phyloP scores from a whole-genome alignment of 1,140 invertebrate species.

The Brachionus manjavacas region DNA sequence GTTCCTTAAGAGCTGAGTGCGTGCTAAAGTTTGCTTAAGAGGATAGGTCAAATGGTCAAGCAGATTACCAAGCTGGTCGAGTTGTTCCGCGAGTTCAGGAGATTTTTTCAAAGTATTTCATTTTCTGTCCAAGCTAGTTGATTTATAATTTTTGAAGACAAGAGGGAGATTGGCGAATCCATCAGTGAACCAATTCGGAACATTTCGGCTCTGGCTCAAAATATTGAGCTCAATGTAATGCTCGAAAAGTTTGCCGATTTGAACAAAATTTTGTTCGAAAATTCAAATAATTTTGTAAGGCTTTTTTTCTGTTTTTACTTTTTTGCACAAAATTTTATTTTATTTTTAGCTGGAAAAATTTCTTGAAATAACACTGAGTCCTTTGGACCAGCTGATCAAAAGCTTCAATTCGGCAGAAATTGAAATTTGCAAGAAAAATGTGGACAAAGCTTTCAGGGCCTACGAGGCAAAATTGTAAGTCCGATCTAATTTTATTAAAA shows the following conservation, averaged over 20 bases:
- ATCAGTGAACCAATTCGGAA: neutral
- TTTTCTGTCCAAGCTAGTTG: neutral
- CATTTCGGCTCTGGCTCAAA: neutral
- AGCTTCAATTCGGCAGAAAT: neutral
- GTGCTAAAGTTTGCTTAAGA: neutral
- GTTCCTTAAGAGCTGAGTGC: neutral
- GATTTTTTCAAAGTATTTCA: neutral
- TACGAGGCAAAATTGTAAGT: conserved; percentile 10
- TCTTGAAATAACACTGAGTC: neutral
- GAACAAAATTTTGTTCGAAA: neutral
- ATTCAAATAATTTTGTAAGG: conserved; percentile 23
- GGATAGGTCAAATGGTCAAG: neutral
- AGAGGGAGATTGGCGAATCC: neutral
- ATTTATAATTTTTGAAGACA: neutral
- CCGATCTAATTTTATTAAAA: neutral
- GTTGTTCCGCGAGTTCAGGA: neutral
- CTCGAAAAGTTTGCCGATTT: conserved; percentile 18
- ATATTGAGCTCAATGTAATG: neutral
- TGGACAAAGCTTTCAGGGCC: neutral
- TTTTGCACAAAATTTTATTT: neutral
- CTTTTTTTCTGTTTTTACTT: neutral
- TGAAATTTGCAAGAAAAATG: conserved; percentile 5
- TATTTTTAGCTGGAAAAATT: conserved; percentile 1
- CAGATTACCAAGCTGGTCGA: neutral
- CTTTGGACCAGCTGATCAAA: neutral